Evolutionary conservation across 2,113 vertebrate genomes (phyloP).

Genomic region (Columba livia): DNA sequence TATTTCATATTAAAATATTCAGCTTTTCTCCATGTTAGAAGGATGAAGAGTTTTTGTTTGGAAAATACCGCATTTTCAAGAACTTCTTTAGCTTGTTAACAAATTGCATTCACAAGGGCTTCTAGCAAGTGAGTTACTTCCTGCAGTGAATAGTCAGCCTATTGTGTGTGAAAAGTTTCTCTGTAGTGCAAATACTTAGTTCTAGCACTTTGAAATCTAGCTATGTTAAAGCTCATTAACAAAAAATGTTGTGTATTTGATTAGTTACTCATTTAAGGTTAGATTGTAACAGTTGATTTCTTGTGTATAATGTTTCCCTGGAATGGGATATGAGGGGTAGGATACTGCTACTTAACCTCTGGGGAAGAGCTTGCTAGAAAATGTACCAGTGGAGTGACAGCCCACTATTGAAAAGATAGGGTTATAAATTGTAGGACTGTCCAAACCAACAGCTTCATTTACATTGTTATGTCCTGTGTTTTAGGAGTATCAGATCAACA

Average conservation of each 20-base stretch:
- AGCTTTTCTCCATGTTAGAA: not conserved
- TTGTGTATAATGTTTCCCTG: not conserved
- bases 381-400: not conserved
- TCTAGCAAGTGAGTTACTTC: not conserved
- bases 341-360: not conserved
- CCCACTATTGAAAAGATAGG: not conserved
- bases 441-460: not conserved
- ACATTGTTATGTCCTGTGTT: not conserved
- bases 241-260: not conserved
- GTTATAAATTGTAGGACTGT: not conserved
- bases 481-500: not conserved
- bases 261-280: not conserved
- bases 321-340: not conserved
- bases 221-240: not conserved
- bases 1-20: not conserved
- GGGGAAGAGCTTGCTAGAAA: not conserved
- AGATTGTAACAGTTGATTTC: not conserved
- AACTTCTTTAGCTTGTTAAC: not conserved
- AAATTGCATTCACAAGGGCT: not conserved
- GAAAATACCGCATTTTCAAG: not conserved
- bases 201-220: not conserved
- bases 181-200: not conserved
- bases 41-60: not conserved
- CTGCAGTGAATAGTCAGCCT: not conserved
- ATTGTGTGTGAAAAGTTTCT: not conserved